Base-by-base conservation (phyloP, 1,140 invertebrate genomes). In the Microplitis mediator region DNA sequence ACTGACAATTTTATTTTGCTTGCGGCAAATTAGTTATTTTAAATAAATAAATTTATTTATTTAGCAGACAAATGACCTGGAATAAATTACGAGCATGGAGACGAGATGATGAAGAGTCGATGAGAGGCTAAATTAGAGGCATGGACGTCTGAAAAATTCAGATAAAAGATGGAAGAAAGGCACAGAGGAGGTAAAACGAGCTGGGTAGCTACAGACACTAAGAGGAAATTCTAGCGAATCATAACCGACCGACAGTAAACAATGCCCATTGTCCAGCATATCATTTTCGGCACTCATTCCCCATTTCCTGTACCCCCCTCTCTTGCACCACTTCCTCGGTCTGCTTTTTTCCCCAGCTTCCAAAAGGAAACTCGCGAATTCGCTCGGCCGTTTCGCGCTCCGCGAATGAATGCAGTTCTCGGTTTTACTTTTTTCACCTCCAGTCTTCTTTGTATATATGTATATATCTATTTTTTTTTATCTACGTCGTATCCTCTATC, bases 261-360 rank as follows among this genome's bases (percentile, higher is more conserved):
- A 82, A 82, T 82, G 78, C 78, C 76, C 78, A 79, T 79, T 79
- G 78, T 79, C 77, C 74, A 76, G 63, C 76, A 77, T 72, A 72
- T 72, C 35, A 72, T 72, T 72, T 72, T 71, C 62, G 52, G 70
- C 74, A 69, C 61, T 69, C 75, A 80, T 75, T 73, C 69, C 71
- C 69, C 69, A 77, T 68, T 64, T 58, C 16, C 56, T 58, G 9
- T 9, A 31, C 9, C 16, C 39, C 61, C 52, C 64, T 52, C 8
- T 45, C 39, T 11, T 9, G 39, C 39, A 5, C 39, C 39, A 11
- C 39, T 45, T 45, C 8, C 39, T 45, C 39, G n/a, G 54, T 66
- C 54, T 23, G 31, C 72, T 68, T 51, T 69, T 69, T 76, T 77
- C 74, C 71, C 62, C 61, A 31, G 5, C 16, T 32, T 32, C 16